Evolutionary conservation across 1,140 invertebrate species (phyloP).

Genomic region (Lepidurus couesii): DNA sequence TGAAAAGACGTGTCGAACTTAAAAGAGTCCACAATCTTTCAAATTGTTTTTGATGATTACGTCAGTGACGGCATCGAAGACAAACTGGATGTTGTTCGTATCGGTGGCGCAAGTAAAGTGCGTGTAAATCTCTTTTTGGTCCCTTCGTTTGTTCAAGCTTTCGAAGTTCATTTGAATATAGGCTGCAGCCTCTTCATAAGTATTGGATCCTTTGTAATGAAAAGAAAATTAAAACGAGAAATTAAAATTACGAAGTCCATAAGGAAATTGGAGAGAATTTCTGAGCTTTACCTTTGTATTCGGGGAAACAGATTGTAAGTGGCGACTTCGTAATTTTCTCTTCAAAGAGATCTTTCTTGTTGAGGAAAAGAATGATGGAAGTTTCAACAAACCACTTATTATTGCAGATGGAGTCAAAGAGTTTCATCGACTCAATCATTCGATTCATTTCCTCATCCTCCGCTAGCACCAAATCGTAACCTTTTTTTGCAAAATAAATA

Average conservation of each 20-base stretch:
- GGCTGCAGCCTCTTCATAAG: constrained; percentile 75
- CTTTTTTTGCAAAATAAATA: constrained; percentile 50
- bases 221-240: constrained; percentile 35
- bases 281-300: constrained; percentile 68
- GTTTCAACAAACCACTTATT: constrained; percentile 98
- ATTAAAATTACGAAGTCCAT: neutral
- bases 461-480: constrained; percentile 64
- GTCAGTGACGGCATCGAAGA: constrained; percentile 86
- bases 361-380: constrained; percentile 94
- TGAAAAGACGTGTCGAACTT: constrained; percentile 37
- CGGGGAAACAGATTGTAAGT: constrained; percentile 90
- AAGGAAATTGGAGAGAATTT: constrained; percentile 29
- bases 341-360: constrained; percentile 95
- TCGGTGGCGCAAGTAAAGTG: constrained; percentile 90
- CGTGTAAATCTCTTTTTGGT: constrained; percentile 85
- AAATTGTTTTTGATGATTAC: constrained; percentile 91
- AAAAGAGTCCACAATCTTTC: constrained; percentile 82
- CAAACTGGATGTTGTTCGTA: constrained; percentile 85
- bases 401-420: constrained; percentile 95
- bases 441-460: constrained; percentile 69
- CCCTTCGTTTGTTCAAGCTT: constrained; percentile 75
- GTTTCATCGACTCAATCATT: constrained; percentile 88
- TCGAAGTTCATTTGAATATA: constrained; percentile 88
- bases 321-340: constrained; percentile 85
- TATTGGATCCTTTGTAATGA: constrained; percentile 62